Evolutionary conservation across 1,140 invertebrate genomes (phyloP).

Genomic region (Brachionus koreanus): DNA sequence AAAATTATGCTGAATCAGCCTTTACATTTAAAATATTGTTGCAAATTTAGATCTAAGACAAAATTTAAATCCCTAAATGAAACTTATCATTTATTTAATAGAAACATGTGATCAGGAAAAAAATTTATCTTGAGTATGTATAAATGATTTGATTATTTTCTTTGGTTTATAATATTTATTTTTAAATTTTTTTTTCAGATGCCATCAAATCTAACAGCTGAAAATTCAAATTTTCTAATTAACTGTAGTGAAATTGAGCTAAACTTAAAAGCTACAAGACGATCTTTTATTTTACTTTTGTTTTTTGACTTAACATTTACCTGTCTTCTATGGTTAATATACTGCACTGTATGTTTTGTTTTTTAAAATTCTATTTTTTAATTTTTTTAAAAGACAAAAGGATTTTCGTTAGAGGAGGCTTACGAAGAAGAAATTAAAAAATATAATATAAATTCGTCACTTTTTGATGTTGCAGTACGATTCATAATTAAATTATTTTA

Average conservation of each 20-base stretch:
- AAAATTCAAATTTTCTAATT: constrained; percentile 25
- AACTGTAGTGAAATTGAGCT: constrained; percentile 14
- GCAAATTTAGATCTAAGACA: too few species aligned
- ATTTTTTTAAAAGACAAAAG: constrained; percentile 7
- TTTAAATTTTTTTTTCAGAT: background rate
- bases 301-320: constrained; percentile 39
- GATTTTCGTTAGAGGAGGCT: constrained; percentile 10
- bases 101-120: too few species aligned
- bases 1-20: too few species aligned
- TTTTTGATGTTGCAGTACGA: constrained; percentile 28
- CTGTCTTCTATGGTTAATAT: constrained; percentile 23
- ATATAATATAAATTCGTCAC: constrained; percentile 28
- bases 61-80: too few species aligned
- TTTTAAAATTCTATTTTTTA: background rate
- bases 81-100: too few species aligned
- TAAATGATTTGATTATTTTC: background rate
- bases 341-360: background rate
- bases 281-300: constrained; percentile 23
- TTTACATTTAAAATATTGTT: too few species aligned
- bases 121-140: background rate
- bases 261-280: background rate
- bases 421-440: constrained; percentile 17
- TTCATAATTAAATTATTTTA: background rate
- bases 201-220: background rate
- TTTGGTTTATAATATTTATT: background rate